Evolutionary conservation across 2,113 vertebrate genomes (phyloP).

Genomic region (Capra hircus): DNA sequence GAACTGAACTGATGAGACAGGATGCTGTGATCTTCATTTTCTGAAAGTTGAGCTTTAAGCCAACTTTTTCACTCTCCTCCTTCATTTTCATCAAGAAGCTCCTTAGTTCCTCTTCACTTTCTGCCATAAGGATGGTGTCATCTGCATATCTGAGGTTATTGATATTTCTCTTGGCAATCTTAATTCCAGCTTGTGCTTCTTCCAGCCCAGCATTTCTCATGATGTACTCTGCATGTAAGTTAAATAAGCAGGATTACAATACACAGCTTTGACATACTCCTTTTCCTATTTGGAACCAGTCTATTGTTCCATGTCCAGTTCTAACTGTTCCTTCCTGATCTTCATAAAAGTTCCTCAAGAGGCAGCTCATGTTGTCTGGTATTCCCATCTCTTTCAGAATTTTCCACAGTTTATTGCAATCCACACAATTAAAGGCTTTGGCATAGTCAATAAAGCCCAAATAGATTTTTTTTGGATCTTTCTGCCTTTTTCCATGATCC

Average conservation of each 20-base stretch:
- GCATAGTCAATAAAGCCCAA: neutral
- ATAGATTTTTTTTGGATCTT: neutral
- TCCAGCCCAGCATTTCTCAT: fast-evolving
- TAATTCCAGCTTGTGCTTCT: neutral
- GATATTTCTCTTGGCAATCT: neutral
- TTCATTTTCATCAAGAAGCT: neutral
- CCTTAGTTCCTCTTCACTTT: neutral
- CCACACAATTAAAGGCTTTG: neutral
- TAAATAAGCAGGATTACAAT: neutral
- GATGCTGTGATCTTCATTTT: neutral
- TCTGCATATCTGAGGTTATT: neutral
- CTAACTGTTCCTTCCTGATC: neutral
- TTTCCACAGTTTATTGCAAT: neutral
- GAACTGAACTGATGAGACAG: neutral
- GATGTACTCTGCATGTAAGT: neutral
- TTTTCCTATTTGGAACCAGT: neutral
- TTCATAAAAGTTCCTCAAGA: neutral
- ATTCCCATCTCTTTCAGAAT: neutral
- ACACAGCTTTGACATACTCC: fast-evolving
- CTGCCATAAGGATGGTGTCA: neutral
- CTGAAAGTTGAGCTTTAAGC: neutral
- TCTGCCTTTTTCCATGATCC: neutral
- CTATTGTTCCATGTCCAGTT: neutral
- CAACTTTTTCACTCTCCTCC: neutral
- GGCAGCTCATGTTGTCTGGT: fast-evolving